A percentile compares a stretch with the other conserved stretches of the same genome.
Conservation (phyloP, 2,888 invertebrate species). For the Ochropacha duplaris region DNA sequence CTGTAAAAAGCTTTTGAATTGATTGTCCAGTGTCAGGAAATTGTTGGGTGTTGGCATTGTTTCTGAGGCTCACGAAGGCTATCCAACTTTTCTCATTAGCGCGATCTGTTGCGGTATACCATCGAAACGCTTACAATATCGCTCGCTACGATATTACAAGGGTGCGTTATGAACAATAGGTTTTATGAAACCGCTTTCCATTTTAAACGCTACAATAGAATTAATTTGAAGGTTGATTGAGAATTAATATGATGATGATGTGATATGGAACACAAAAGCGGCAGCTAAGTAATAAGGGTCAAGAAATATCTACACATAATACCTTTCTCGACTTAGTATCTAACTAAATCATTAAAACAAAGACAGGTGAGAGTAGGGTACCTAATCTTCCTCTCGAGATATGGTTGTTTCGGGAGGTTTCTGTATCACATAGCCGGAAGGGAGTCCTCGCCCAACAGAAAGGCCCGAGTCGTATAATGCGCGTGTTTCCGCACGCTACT, state of each 20-base stretch:
- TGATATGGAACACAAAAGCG: neutral
- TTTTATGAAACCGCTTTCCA: neutral
- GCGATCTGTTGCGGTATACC: constrained; percentile 64
- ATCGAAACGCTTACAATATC: constrained; percentile 58
- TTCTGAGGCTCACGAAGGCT: constrained; percentile 63
- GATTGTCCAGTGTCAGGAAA: constrained; percentile 74
- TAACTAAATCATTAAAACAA: neutral
- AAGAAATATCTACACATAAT: neutral
- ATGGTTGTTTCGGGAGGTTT: too few species aligned
- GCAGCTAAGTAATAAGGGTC: neutral
- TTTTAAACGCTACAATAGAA: neutral
- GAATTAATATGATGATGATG: neutral
- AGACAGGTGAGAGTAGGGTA: too few species aligned
- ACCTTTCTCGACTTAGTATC: neutral
- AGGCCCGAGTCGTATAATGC: too few species aligned
- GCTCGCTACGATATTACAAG: constrained; percentile 23
- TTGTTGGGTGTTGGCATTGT: constrained; percentile 72
- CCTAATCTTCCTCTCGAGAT: too few species aligned
- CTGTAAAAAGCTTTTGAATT: constrained; percentile 73
- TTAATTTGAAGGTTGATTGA: constrained; percentile 1
- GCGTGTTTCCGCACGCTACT: too few species aligned
- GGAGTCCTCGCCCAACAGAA: too few species aligned
- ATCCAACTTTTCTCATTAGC: constrained; percentile 79
- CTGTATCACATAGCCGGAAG: too few species aligned
- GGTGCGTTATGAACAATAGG: constrained; percentile 45